phyloP scores from a whole-genome alignment of 2,113 vertebrate genomes.

The Oostethus manadensis region DNA sequence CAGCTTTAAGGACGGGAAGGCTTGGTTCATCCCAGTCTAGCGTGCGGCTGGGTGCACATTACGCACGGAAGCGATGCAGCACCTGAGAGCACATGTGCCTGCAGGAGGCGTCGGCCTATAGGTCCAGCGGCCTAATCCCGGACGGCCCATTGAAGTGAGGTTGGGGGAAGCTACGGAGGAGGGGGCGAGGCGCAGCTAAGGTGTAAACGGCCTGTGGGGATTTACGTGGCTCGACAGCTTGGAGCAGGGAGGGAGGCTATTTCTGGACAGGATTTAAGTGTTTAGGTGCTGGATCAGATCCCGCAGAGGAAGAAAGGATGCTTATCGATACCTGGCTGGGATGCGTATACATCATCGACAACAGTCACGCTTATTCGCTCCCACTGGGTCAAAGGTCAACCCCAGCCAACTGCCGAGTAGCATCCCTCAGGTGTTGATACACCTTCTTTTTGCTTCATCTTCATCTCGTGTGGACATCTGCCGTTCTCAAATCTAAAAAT shows the following conservation, averaged over 20 bases:
- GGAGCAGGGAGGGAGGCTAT: slow-evolving; percentile 58
- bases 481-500: too few relatives aligned
- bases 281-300: slow-evolving; percentile 70
- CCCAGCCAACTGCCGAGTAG: too few relatives aligned
- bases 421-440: too few relatives aligned
- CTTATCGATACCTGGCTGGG: slow-evolving; percentile 24
- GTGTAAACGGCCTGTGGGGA: slow-evolving; percentile 59
- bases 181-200: slow-evolving; percentile 29
- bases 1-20: background rate
- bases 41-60: slow-evolving; percentile 13
- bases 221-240: slow-evolving; percentile 71
- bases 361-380: slow-evolving; percentile 3
- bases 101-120: slow-evolving; percentile 36
- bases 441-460: too few relatives aligned
- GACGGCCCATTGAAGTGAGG: background rate
- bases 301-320: slow-evolving; percentile 43
- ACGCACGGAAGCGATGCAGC: slow-evolving; percentile 26
- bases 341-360: slow-evolving; percentile 12
- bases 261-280: slow-evolving; percentile 73
- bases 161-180: slow-evolving; percentile 1
- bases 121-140: slow-evolving; percentile 48
- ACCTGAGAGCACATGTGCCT: slow-evolving; percentile 35
- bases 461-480: too few relatives aligned
- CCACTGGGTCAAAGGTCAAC: too few relatives aligned
- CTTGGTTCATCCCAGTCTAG: background rate